phyloP scores from a whole-genome alignment of 1,140 invertebrate species.

The Orchestia grillus region DNA sequence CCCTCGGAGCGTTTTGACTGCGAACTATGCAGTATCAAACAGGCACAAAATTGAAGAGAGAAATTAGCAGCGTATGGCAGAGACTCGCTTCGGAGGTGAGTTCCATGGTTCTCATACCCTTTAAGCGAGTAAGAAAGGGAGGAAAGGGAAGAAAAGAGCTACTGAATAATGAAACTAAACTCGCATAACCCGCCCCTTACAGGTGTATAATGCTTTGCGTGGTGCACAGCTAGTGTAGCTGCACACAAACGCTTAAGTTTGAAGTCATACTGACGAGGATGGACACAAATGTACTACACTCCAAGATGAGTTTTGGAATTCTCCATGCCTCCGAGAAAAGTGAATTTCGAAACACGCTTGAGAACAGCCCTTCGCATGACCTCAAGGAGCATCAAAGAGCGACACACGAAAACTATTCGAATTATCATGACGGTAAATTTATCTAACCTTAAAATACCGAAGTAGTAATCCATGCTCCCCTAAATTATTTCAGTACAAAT shows the following conservation, averaged over 20 bases:
- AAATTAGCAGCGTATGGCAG: background rate
- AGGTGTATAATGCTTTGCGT: background rate
- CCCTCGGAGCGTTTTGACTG: background rate
- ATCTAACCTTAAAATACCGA: background rate
- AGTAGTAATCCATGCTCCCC: background rate
- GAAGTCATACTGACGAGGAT: background rate
- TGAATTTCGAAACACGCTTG: background rate
- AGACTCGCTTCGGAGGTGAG: background rate
- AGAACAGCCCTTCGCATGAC: background rate
- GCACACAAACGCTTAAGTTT: background rate
- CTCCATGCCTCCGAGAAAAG: background rate
- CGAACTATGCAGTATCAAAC: background rate
- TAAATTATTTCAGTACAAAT: background rate
- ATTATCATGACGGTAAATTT: background rate
- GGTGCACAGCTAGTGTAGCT: too few relatives aligned
- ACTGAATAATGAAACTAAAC: background rate
- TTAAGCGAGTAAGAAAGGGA: background rate
- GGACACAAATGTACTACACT: background rate
- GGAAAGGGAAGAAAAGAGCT: background rate
- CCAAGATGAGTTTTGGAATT: background rate
- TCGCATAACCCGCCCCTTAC: background rate
- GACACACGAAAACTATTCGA: background rate
- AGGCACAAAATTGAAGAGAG: background rate
- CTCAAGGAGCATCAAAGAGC: background rate
- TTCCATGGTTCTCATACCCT: background rate